Conservation (phyloP, 2,113 vertebrate species). For the Epinephelus moara region DNA sequence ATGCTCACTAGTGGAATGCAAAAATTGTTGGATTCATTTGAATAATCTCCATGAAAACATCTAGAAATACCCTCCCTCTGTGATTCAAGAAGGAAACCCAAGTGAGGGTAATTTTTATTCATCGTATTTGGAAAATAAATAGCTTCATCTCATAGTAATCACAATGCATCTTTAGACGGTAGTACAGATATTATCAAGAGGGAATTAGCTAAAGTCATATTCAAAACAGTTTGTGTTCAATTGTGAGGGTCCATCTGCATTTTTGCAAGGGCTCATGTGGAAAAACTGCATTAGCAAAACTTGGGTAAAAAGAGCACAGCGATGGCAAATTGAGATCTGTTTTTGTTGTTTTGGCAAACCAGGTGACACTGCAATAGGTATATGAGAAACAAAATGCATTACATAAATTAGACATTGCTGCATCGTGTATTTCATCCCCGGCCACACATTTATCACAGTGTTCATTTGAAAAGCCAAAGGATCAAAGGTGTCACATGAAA, state of each 20-base stretch:
- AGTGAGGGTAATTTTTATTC: constrained; percentile 74
- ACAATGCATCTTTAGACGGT: constrained; percentile 62
- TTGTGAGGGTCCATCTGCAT: constrained; percentile 50
- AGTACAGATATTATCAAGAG: constrained; percentile 45
- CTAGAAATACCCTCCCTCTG: constrained; percentile 28
- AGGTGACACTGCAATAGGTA: not conserved
- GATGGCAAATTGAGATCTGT: constrained; percentile 16
- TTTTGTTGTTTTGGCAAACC: constrained; percentile 8
- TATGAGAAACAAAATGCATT: constrained; percentile 8
- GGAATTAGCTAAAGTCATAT: constrained; percentile 45
- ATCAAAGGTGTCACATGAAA: constrained; percentile 56
- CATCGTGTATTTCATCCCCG: constrained; percentile 33
- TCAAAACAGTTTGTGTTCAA: constrained; percentile 56
- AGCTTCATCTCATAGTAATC: constrained; percentile 59
- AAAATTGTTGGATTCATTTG: constrained; percentile 44
- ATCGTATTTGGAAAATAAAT: constrained; percentile 71
- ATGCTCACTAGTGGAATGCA: constrained; percentile 40
- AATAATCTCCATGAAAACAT: constrained; percentile 64
- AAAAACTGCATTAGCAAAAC: constrained; percentile 45
- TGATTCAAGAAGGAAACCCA: constrained; percentile 56
- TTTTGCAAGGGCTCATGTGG: constrained; percentile 63
- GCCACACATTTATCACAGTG: constrained; percentile 82
- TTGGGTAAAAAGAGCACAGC: constrained; percentile 24
- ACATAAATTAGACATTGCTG: constrained; percentile 35
- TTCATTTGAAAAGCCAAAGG: constrained; percentile 61